These are phyloP conservation scores for Lepidocyrtinus sp. DNA, from an alignment of 2,888 invertebrate genomes.

Conservation along the genomic window DNA sequence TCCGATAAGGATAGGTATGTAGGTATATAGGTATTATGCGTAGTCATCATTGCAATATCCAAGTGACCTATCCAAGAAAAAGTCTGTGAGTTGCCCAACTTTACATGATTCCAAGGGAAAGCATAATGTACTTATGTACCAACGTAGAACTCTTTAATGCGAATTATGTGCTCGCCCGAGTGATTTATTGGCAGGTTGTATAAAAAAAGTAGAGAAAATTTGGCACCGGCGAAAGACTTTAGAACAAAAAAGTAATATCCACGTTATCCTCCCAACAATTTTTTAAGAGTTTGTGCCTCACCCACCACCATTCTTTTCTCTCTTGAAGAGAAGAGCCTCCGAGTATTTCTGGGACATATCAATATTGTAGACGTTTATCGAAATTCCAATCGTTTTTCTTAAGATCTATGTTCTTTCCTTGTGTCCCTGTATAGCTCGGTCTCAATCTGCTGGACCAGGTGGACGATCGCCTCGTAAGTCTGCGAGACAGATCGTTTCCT, in stretches of 20 bases:
- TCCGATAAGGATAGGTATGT: background rate
- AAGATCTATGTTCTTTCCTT: slow-evolving; percentile 16
- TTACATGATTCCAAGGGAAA: too few species aligned
- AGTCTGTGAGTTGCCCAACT: background rate
- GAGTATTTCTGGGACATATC: too few species aligned
- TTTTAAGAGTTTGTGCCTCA: background rate
- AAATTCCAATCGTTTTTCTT: slow-evolving; percentile 18
- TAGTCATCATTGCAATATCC: background rate
- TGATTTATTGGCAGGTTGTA: slow-evolving; percentile 55
- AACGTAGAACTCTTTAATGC: slow-evolving; percentile 22
- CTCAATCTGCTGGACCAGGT: slow-evolving; percentile 80
- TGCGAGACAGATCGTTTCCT: slow-evolving; percentile 67
- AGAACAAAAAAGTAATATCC: slow-evolving; percentile 9
- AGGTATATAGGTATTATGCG: slow-evolving; percentile 2
- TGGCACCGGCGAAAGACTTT: slow-evolving; percentile 32
- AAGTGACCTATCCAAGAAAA: slow-evolving; percentile 8
- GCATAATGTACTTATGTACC: too few species aligned
- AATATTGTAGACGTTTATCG: background rate
- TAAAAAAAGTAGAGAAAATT: slow-evolving; percentile 17
- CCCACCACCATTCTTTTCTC: background rate
- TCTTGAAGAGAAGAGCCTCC: too few species aligned
- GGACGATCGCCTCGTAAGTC: slow-evolving; percentile 68
- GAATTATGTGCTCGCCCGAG: slow-evolving; percentile 37
- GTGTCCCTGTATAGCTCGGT: slow-evolving; percentile 75
- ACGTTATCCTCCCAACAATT: background rate